Evolutionary conservation across 2,888 invertebrate genomes (phyloP).

Genomic region (Julus scandinavius): DNA sequence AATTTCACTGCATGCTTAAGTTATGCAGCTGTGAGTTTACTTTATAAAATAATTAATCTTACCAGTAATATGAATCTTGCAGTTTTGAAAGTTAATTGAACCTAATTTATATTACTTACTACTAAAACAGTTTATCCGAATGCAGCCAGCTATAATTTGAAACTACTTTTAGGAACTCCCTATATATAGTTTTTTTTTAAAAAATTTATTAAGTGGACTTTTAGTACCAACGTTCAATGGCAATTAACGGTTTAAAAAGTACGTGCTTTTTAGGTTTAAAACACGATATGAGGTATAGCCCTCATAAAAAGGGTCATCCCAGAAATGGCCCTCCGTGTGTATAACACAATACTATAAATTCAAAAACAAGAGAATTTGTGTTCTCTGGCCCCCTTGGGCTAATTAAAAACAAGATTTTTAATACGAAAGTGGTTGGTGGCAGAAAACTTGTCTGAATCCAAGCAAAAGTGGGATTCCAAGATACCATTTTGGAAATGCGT

Average conservation of each 20-base stretch:
- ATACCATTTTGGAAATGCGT: slow-evolving; percentile 31
- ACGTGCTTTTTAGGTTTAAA: background rate
- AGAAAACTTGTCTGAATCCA: slow-evolving; percentile 47
- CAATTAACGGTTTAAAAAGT: background rate
- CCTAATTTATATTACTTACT: no score
- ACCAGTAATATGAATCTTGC: no score
- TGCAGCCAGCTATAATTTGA: no score
- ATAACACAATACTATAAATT: slow-evolving; percentile 31
- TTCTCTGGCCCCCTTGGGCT: slow-evolving; percentile 41
- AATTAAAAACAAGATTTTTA: slow-evolving; percentile 51
- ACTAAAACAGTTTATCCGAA: no score
- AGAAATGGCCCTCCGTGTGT: slow-evolving; percentile 37
- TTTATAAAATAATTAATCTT: no score
- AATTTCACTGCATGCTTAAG: no score
- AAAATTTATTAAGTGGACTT: background rate
- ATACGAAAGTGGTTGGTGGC: slow-evolving; percentile 48
- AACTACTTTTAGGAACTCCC: background rate
- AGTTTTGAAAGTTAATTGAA: no score
- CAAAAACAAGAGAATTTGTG: slow-evolving; percentile 24
- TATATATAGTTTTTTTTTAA: background rate
- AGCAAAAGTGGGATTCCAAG: slow-evolving; percentile 45
- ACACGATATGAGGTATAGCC: background rate
- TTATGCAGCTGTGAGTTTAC: no score
- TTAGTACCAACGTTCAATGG: background rate
- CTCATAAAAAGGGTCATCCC: slow-evolving; percentile 34